Evolutionary conservation across 2,888 invertebrate genomes (phyloP), one percentile per base, ranked within the genome.

Genomic region (Pseudococcus jackbeardsleyi): DNA sequence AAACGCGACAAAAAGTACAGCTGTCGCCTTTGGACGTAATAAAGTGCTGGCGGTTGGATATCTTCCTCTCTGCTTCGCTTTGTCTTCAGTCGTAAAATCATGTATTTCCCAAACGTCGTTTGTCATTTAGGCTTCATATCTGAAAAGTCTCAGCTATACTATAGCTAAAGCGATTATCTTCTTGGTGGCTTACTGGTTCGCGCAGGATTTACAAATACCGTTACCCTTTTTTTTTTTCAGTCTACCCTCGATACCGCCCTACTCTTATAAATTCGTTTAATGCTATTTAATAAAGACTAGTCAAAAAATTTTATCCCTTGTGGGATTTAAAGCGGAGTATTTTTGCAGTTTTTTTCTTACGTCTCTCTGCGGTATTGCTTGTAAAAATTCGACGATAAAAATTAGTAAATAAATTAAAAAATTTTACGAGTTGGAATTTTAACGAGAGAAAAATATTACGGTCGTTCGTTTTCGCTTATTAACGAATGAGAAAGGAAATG

Each of bases 1-100:
- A 82, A 88, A 82, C 54, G 79, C 82, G 54, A 48, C 54, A 54
- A 82, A 88, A 88, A 79, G 79, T 50, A 79, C 88, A 79, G 72
- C 88, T 88, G 88, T 88, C 88, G 88, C 88, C 88, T 88, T 88
- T 50, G 88, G 79, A 88, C 86, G 82, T 88, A 88, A 88, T 88
- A 88, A 88, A 88, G 39, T 88, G 79, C 79, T 79, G 33, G 86
- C 86, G 72, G 86, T 42, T 79, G 79, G 79, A 79, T 79, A 79
- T 79, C 79, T 79, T 46, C 79, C 79, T 79, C 79, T 46, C 39
- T 46, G 46, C 79, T 85, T 59, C 85, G 50, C 64, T 64, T 85
- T 59, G 59, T 85, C 85, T 85, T 33, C 54, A 64, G 26, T 59
- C 64, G 19, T 54, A 42, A 59, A 85, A 85, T 85, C 59, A 54